Conservation (phyloP, 35 echinoderm and acorn worm species). For the Apostichopus japonicus region DNA sequence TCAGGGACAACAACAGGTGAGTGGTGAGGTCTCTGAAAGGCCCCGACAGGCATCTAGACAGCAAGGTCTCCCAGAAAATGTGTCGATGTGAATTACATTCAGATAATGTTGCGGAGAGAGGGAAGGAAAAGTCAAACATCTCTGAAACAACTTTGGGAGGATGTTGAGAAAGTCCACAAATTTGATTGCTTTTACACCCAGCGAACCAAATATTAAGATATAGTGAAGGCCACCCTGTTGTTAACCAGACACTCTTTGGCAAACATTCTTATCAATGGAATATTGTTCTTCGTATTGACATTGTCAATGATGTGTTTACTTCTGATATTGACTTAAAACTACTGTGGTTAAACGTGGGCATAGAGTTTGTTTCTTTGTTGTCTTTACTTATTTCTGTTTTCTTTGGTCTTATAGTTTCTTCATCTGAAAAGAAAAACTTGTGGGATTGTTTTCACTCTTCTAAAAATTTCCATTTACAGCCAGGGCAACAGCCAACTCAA, state of each 20-base stretch:
- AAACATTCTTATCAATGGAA: not conserved
- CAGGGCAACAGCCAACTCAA: conserved; percentile 70
- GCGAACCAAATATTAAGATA: too few relatives aligned
- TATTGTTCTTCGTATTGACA: not conserved
- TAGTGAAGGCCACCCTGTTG: too few relatives aligned
- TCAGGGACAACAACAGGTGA: conserved; percentile 55
- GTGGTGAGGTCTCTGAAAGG: not conserved
- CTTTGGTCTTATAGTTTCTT: not conserved
- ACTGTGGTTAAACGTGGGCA: too few relatives aligned
- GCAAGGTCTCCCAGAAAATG: too few relatives aligned
- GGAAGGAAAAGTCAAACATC: not conserved
- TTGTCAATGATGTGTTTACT: not conserved
- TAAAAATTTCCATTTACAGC: not conserved
- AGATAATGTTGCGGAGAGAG: not conserved
- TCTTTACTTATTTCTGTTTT: not conserved
- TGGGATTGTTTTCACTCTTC: too few relatives aligned
- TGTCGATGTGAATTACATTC: too few relatives aligned
- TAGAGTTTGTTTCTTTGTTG: not conserved
- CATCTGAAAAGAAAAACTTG: too few relatives aligned
- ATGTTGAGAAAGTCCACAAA: too few relatives aligned
- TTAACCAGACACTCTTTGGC: too few relatives aligned
- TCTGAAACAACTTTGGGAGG: not conserved
- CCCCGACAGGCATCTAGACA: too few relatives aligned
- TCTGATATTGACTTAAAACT: not conserved
- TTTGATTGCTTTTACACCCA: too few relatives aligned